Evolutionary conservation across 1,140 invertebrate species (phyloP).

Genomic region (Parapsyche elsis): DNA sequence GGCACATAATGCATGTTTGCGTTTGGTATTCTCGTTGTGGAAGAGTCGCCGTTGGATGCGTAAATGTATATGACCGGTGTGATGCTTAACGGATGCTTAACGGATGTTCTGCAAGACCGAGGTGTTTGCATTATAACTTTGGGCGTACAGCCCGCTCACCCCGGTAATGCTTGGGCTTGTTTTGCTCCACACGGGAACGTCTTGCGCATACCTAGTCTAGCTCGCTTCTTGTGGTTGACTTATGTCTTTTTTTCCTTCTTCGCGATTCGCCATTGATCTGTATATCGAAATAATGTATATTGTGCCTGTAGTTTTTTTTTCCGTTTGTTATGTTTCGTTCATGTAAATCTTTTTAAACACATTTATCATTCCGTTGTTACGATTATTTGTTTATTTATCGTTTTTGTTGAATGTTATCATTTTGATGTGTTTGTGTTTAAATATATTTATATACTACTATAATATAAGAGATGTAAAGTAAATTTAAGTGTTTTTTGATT

Average conservation of each 20-base stretch:
- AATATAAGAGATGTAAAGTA: too few relatives aligned
- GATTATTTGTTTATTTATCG: too few relatives aligned
- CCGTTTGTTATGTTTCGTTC: too few relatives aligned
- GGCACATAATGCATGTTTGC: neutral
- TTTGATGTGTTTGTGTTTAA: conserved; percentile 1
- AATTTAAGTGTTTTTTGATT: too few relatives aligned
- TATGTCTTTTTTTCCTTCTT: conserved; percentile 41
- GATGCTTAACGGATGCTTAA: conserved; percentile 22
- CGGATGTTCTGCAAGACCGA: conserved; percentile 39
- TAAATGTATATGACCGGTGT: conserved; percentile 2
- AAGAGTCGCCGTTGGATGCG: too few relatives aligned
- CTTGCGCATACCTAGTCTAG: conserved; percentile 44
- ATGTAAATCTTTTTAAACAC: too few relatives aligned
- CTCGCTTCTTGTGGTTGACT: conserved; percentile 44
- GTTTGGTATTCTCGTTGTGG: too few relatives aligned
- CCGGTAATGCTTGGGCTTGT: conserved; percentile 30
- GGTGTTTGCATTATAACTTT: conserved; percentile 2
- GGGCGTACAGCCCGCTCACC: conserved; percentile 10
- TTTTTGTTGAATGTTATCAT: neutral
- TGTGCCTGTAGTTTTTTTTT: conserved; percentile 29
- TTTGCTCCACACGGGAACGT: conserved; percentile 35
- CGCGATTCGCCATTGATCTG: conserved; percentile 39
- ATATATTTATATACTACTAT: too few relatives aligned
- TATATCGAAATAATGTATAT: conserved; percentile 32
- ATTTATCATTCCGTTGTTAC: too few relatives aligned